Evolutionary conservation across 2,113 vertebrate genomes (phyloP), one percentile per base, ranked within the genome.

Genomic region (Nycticryphes semicollaris): DNA sequence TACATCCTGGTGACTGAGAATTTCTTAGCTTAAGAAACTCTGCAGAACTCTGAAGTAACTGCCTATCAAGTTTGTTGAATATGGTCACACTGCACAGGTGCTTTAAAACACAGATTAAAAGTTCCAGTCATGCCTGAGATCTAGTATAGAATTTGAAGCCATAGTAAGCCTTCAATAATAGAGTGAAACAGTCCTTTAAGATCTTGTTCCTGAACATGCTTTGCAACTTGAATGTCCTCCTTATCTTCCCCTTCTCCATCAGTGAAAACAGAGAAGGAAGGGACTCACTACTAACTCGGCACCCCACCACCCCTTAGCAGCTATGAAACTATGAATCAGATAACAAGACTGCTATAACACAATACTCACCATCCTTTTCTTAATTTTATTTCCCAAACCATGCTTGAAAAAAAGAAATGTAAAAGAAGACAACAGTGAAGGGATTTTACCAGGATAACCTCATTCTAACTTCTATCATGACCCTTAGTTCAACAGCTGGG

Each of bases 71-170:
- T 66, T 60, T 78, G 24, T 17, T 35, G 53, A 80, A 76, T 41
- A 33, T 12, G 37, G 63, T 30, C 28, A 41, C 1, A 0, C 14
- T 2, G 1, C 16, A 51, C 37, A 48, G 23, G 45, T 74, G 30
- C 54, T 75, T 74, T 59, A 66, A 47, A 94, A 73, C 45, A 87
- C 22, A 66, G 51, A n/a, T 45, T 48, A 47, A 51, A 63, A 43
- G 37, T 33, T 70, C 16, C 22, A 82, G 47, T 27, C 41, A 17
- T 22, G 3, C 24, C 59, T 43, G 20, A 39, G 30, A 41, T 54
- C 45, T 66, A 62, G 35, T 25, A 57, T 15, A 73, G 47, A 87
- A 84, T 62, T 20, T 50, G 64, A 62, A 81, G 64, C 54, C 77
- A 77, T 10, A 28, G 28, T 39, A 72, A 67, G 16, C n/a, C 70